Percentiles rank a stretch among this genome's conserved stretches.
phyloP scores from a whole-genome alignment of 1,140 invertebrate genomes.

The Magallana ariakensis region DNA sequence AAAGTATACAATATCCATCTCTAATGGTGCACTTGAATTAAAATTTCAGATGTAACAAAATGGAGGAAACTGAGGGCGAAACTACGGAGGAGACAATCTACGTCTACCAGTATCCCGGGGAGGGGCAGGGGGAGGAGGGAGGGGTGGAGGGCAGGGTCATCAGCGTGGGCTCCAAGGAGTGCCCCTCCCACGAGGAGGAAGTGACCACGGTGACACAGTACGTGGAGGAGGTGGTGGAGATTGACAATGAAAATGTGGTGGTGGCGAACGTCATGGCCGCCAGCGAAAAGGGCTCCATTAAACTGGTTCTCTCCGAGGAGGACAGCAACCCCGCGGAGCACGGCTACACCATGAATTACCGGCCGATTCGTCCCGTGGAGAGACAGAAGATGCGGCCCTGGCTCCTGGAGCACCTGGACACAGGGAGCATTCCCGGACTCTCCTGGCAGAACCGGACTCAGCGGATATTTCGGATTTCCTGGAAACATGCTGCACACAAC shows the following conservation, averaged over 20 bases:
- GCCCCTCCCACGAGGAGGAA: background rate
- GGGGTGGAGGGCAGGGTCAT: background rate
- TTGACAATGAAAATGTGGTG: constrained; percentile 3
- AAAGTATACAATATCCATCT: no score
- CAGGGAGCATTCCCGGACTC: constrained; percentile 60
- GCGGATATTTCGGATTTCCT: constrained; percentile 68
- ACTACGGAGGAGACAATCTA: background rate
- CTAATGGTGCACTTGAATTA: no score
- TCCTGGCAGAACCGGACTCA: constrained; percentile 67
- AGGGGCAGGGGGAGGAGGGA: background rate
- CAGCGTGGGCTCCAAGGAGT: background rate
- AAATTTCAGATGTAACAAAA: constrained; percentile 19
- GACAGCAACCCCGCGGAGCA: background rate
- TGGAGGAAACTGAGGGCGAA: constrained; percentile 4
- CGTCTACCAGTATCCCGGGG: background rate
- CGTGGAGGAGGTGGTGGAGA: constrained; percentile 20
- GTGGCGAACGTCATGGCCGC: constrained; percentile 17
- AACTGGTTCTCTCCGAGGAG: background rate
- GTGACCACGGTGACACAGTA: background rate
- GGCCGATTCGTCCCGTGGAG: constrained; percentile 64
- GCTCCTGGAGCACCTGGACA: constrained; percentile 65
- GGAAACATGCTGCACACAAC: constrained; percentile 73
- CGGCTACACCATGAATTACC: constrained; percentile 21
- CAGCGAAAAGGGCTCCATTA: constrained; percentile 10
- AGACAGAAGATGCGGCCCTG: constrained; percentile 68